These are phyloP conservation scores for Ceyx erithaca DNA, from an alignment of 2,797 vertebrate genomes.

Conservation along the genomic window DNA sequence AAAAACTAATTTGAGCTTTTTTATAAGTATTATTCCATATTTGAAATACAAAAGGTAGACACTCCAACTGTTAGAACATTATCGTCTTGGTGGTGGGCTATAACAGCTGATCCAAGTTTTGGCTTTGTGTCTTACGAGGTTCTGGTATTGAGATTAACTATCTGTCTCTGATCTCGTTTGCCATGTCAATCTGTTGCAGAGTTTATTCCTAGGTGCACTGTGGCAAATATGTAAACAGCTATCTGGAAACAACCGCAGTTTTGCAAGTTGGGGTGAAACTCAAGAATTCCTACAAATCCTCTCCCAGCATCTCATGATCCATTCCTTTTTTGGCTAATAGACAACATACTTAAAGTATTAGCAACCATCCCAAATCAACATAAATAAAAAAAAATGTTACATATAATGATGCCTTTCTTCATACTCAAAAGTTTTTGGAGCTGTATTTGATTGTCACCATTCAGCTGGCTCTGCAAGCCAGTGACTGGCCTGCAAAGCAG, in stretches of 20 bases:
- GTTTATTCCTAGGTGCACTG: not conserved
- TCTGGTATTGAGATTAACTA: not conserved
- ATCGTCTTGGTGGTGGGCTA: not conserved
- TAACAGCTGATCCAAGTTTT: not conserved
- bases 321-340: not conserved
- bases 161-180: not conserved
- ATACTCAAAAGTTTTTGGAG: not conserved
- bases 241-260: not conserved
- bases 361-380: not conserved
- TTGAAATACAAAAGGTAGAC: not conserved
- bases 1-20: not conserved
- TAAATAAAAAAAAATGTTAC: not conserved
- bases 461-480: not conserved
- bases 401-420: not conserved
- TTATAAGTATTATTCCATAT: not conserved
- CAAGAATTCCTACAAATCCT: not conserved
- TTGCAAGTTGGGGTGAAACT: not conserved
- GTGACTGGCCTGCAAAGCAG: not conserved
- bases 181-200: not conserved
- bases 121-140: not conserved
- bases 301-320: not conserved
- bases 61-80: not conserved
- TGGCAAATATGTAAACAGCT: not conserved
- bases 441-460: not conserved
- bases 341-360: slow-evolving; percentile 1